phyloP scores from a whole-genome alignment of 2,113 vertebrate genomes.

The Mastomys coucha region DNA sequence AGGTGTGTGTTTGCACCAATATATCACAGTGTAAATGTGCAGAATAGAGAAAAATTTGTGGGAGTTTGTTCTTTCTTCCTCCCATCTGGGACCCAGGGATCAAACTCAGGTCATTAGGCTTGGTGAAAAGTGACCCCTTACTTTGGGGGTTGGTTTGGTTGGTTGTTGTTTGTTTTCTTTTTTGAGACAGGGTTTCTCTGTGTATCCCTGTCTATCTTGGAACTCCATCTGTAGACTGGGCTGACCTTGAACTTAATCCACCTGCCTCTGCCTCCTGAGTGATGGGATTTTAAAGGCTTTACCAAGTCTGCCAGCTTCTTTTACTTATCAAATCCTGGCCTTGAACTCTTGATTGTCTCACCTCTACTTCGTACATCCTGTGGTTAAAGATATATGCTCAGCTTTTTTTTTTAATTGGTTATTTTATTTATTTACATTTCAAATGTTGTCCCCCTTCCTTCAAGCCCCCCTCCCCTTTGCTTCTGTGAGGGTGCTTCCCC shows the following conservation, averaged over 20 bases:
- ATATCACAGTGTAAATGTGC: background rate
- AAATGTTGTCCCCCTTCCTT: too few species aligned
- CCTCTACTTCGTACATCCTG: background rate
- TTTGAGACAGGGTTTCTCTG: background rate
- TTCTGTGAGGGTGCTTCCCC: too few species aligned
- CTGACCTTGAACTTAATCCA: background rate
- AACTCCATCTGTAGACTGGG: background rate
- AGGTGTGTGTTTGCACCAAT: background rate
- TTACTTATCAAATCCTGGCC: background rate
- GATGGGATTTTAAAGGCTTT: background rate
- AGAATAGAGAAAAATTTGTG: background rate
- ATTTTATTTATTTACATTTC: too few species aligned
- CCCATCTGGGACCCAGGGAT: background rate
- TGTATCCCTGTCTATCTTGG: background rate
- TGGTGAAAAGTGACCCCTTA: background rate
- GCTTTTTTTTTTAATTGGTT: background rate
- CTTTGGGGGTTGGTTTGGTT: background rate
- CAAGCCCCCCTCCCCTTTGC: too few species aligned
- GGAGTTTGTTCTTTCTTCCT: background rate
- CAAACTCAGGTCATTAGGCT: background rate
- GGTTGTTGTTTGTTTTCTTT: background rate
- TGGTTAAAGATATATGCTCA: background rate
- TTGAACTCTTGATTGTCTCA: background rate
- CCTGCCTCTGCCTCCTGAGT: background rate
- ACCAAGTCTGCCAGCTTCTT: background rate